Base-by-base conservation (phyloP, 1,140 invertebrate genomes). In the Ooceraea biroi region DNA sequence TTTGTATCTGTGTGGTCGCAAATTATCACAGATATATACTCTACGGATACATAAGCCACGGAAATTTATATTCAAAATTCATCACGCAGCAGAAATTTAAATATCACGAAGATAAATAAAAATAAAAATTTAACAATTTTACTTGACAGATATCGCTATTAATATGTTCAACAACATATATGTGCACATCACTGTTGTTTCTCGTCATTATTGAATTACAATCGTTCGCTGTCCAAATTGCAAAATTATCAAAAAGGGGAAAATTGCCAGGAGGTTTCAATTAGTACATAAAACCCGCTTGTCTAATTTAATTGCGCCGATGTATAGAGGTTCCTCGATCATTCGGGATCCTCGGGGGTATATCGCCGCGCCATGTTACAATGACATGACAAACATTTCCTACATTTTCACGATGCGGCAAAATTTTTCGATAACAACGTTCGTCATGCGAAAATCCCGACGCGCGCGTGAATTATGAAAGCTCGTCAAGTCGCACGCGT, bases 261-360 rank as follows among this genome's bases (percentile, higher is more conserved):
- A 25, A 73, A 77, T 77, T 30, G 57, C 48, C 58, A 22, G 11
- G 58, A 76, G 57, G 61, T 11, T 30, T 48, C 58, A 17, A 44
- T 68, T 77, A n/a, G n/a, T n/a, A n/a, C 11, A 36, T 22, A 71
- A 80, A 58, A 80, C 44, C 71, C 63, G 17, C 36, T 58, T 19
- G 36, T 71, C 44, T 76, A 71, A 80, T 80, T 69, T 69, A 80
- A 80, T 80, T 71, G 25, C 66, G 36, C 12, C 36, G 22, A 44
- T 11, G 22, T 55, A 48, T 19, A 8, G 48, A 41, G 22, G 36
- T 25, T 68, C 17, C 22, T 41, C 63, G 63, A 69, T 46, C 65
- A 30, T 57, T 58, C 14, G 52, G 3, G n/a, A 80, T 46, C 22
- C 76, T 44, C 63, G 14, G 12, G 65, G 50, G 36, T 78, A 69